Base-by-base conservation (phyloP, 1,140 invertebrate species). In the Akabosia matsudoensis region DNA sequence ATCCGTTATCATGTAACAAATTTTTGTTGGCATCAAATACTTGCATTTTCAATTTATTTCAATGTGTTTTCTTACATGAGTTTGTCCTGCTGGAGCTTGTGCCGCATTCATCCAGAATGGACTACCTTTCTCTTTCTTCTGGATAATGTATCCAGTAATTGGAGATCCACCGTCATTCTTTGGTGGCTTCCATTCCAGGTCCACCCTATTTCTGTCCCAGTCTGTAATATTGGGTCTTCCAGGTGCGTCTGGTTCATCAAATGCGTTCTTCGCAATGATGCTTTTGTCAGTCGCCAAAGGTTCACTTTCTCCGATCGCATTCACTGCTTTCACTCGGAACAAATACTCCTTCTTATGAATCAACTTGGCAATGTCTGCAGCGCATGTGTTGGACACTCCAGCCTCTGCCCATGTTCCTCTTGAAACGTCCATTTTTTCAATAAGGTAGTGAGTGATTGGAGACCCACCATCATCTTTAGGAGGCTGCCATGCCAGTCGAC, bases 341-440 rank as follows among this genome's bases (percentile, higher is more conserved):
- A 93, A 88, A 82, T 97, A 97, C 84, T 96, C 93, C 82, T 98
- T 98, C 79, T 92, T 92, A 84, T 97, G 95, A 51, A 96, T 90
- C 10, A 99, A 87, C 82, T 93, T 88, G 10, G 88, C 90, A 0
- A 97, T 92, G 83, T 96, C 91, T 82, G 93, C 92, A 30, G 90
- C 92, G 1, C 95, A 88, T 78, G 90, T 89, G 76, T 90, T 92
- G 77, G 92, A 91, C 90, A 93, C 94, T 45, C 93, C 93, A 81
- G 93, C 95, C 84, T 97, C 94, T 22, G 93, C 91, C 97, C 97
- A 99, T 1, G 94, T 96, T 73, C 96, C 96, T 78, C 96, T 88
- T 0, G 93, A 91, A 0, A 96, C 88, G 83, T 98, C 97, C 94
- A 97, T 97, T 86, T 98, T 99, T 84, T 99, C 97, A 75, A 99